A percentile compares a stretch with the other conserved stretches of the same genome.
Conservation (phyloP, 2,888 invertebrate genomes). For the Strigamia crassipes region DNA sequence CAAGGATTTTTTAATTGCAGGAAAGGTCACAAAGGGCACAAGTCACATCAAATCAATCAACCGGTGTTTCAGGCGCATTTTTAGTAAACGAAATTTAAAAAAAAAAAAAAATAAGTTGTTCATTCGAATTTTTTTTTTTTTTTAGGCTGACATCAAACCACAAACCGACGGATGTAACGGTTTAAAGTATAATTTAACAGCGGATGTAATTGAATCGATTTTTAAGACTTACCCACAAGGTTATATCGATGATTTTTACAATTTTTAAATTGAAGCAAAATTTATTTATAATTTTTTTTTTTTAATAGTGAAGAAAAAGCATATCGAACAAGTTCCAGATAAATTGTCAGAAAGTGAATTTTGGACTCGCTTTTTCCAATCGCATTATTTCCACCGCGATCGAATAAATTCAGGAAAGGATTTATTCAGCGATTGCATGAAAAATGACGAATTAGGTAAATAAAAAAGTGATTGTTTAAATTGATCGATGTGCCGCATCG, state of each 20-base stretch:
- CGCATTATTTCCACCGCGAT: constrained; percentile 94
- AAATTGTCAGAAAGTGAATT: constrained; percentile 96
- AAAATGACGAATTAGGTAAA: constrained; percentile 81
- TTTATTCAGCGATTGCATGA: constrained; percentile 96
- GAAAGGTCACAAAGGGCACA: constrained; percentile 5
- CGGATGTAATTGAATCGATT: constrained; percentile 96
- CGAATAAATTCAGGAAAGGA: constrained; percentile 86
- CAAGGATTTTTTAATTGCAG: constrained; percentile 4
- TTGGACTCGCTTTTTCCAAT: constrained; percentile 99
- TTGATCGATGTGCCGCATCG: background rate
- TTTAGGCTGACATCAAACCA: constrained; percentile 91
- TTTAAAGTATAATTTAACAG: constrained; percentile 93
- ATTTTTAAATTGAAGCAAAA: background rate
- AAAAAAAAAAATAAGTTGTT: background rate
- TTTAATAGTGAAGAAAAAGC: constrained; percentile 83
- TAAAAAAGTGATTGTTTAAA: background rate
- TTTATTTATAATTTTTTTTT: background rate
- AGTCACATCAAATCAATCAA: constrained; percentile 62
- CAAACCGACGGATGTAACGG: constrained; percentile 97
- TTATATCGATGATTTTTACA: constrained; percentile 51
- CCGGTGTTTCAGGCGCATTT: constrained; percentile 75
- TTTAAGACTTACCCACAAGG: constrained; percentile 97
- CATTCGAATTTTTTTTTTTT: constrained; percentile 63
- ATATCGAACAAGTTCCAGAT: constrained; percentile 91
- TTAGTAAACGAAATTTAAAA: constrained; percentile 59